Evolutionary conservation across 2,797 vertebrate species (phyloP), one percentile per base, ranked within the genome.

Genomic region (Diplodus sargus): DNA sequence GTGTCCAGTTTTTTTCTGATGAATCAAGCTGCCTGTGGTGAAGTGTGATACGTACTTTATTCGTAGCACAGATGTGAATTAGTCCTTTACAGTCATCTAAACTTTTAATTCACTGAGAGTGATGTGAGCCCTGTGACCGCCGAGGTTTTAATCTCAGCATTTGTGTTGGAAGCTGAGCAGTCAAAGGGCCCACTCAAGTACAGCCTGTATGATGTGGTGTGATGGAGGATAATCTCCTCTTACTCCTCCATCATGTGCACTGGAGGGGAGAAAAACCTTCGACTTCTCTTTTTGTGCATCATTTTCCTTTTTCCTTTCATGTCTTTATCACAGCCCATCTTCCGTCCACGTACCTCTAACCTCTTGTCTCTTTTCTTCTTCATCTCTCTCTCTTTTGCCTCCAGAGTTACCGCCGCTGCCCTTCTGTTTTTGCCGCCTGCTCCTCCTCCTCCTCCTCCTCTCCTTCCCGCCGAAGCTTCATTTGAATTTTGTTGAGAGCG

Each of bases 401-500:
- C 70, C 45, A 69, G 15, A 67, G 9, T 12, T 64, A 23, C 53
- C n/a, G 45, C 57, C 15, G 17, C 12, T 22, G 16, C 30, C 42
- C 5, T 45, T 6, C 72, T 45, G 22, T 64, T 23, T 58, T 51
- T 3, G 51, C 48, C 15, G 30, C 74, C 53, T 70, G 28, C 49
- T 48, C 2, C 0, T 45, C 13, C 28, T 71, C 34, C 28, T 71
- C 34, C 22, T 34, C 39, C 47, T 52, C 59, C 23, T 8, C 51
- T 49, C 14, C 14, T 5, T 2, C 45, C 15, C 39, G 52, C 42
- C 42, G 20, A 52, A 54, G 39, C 34, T 75, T 71, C 7, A 54
- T 66, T 74, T 77, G n/a, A 25, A 23, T 70, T 83, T 56, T 57
- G 17, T 39, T 70, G 14, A 69, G 18, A 56, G 39, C 42, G 49